Percentiles rank a stretch among this genome's conserved stretches.
phyloP scores from a whole-genome alignment of 2,888 invertebrate genomes.

The Pyrrhia umbra region DNA sequence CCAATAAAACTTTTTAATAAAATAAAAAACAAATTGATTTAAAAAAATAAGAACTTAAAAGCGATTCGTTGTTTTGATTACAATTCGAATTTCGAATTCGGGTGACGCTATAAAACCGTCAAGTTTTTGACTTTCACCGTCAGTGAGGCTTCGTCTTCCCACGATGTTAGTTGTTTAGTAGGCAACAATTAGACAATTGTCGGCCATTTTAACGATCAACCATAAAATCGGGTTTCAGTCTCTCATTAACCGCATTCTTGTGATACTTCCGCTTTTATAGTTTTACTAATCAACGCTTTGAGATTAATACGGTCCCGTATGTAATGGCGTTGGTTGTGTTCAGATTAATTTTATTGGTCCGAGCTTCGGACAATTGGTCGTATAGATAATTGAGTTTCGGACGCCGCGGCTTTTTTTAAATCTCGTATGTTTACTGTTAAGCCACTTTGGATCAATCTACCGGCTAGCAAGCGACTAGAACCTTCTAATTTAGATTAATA shows the following conservation, averaged over 20 bases:
- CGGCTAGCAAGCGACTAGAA: slow-evolving; percentile 67
- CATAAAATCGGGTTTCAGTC: slow-evolving; percentile 88
- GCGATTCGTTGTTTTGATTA: slow-evolving; percentile 84
- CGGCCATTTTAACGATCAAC: slow-evolving; percentile 88
- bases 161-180: slow-evolving; percentile 85
- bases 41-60: slow-evolving; percentile 79
- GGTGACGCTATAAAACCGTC: slow-evolving; percentile 83
- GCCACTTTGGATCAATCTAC: slow-evolving; percentile 75
- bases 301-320: slow-evolving; percentile 87
- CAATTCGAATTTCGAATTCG: slow-evolving; percentile 81
- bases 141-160: slow-evolving; percentile 84
- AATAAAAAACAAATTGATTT: slow-evolving; percentile 81
- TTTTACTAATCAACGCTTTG: slow-evolving; percentile 89
- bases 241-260: slow-evolving; percentile 90
- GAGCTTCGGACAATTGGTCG: slow-evolving; percentile 86
- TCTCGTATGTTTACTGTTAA: slow-evolving; percentile 79
- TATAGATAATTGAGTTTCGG: slow-evolving; percentile 89
- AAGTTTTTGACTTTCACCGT: slow-evolving; percentile 85
- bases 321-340: slow-evolving; percentile 86
- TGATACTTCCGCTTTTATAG: slow-evolving; percentile 90
- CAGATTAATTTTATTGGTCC: slow-evolving; percentile 88
- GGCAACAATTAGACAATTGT: slow-evolving; percentile 90
- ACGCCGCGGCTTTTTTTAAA: slow-evolving; percentile 77
- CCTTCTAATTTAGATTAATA: slow-evolving; percentile 77
- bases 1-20: slow-evolving; percentile 65